These are phyloP conservation scores for Falco novaeseelandiae DNA, from an alignment of 2,797 vertebrate species.

Conservation along the genomic window DNA sequence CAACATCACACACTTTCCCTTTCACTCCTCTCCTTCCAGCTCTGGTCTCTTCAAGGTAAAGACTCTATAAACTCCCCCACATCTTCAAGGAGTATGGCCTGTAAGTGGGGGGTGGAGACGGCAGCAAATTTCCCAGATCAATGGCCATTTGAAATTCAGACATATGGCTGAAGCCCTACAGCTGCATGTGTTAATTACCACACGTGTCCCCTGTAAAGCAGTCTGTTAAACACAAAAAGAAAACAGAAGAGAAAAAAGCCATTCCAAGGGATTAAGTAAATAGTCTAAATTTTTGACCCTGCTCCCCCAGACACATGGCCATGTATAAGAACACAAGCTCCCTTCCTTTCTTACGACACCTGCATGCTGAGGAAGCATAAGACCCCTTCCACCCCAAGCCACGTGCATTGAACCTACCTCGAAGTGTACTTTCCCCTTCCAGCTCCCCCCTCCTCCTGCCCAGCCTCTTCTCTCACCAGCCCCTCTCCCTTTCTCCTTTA, in stretches of 20 bases:
- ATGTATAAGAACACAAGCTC: conserved; percentile 56
- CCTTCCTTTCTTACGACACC: conserved; percentile 51
- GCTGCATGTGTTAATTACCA: conserved; percentile 80
- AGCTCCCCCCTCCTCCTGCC: conserved; percentile 41
- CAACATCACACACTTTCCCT: not conserved
- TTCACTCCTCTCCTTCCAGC: conserved; percentile 22
- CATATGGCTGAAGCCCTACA: conserved; percentile 79
- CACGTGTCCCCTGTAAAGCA: conserved; percentile 80
- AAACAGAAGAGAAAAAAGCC: conserved; percentile 74
- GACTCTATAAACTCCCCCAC: conserved; percentile 35
- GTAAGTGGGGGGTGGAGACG: conserved; percentile 22
- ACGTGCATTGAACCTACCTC: not conserved
- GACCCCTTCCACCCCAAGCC: conserved; percentile 19
- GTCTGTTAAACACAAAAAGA: conserved; percentile 76
- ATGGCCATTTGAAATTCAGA: conserved; percentile 80
- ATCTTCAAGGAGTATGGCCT: conserved; percentile 59
- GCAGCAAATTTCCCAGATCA: conserved; percentile 71
- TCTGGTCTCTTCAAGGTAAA: conserved; percentile 26
- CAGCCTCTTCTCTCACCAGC: not conserved
- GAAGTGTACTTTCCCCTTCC: conserved; percentile 3
- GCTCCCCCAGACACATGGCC: conserved; percentile 63
- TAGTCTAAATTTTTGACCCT: conserved; percentile 77
- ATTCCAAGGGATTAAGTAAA: conserved; percentile 81
- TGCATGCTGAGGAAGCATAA: conserved; percentile 58
- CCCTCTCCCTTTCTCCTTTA: conserved; percentile 46